A percentile compares a stretch with the other conserved stretches of the same genome.
These are phyloP conservation scores for Callosobruchus maculatus DNA, from an alignment of 2,888 invertebrate genomes.

Conservation along the genomic window DNA sequence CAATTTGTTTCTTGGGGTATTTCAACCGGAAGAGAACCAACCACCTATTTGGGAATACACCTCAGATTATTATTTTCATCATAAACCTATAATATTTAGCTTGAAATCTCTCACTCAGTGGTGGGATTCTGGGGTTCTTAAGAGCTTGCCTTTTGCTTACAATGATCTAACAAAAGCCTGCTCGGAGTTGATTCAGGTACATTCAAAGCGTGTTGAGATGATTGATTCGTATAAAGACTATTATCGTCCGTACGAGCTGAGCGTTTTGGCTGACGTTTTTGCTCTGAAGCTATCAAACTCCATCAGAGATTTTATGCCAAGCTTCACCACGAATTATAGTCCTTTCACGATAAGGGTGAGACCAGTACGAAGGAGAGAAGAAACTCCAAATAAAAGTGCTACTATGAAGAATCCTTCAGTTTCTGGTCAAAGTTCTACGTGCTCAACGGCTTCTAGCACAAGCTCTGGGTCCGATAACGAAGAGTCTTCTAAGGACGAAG, in stretches of 20 bases:
- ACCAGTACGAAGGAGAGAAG: conserved; percentile 71
- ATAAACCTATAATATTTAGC: conserved; percentile 54
- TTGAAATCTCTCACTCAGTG: conserved; percentile 74
- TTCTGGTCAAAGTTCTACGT: conserved; percentile 73
- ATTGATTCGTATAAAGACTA: conserved; percentile 86
- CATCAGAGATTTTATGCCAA: conserved; percentile 76
- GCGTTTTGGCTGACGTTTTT: conserved; percentile 76
- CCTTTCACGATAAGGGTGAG: conserved; percentile 74
- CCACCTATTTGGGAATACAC: conserved; percentile 87
- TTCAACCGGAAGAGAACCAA: conserved; percentile 67
- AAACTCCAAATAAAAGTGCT: conserved; percentile 54
- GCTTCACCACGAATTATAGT: conserved; percentile 80
- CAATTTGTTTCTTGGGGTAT: conserved; percentile 85
- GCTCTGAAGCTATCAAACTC: conserved; percentile 78
- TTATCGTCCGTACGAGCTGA: conserved; percentile 84
- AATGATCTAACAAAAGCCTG: conserved; percentile 70
- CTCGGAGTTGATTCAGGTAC: conserved; percentile 58
- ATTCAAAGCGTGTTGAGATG: conserved; percentile 70
- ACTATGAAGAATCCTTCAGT: conserved; percentile 78
- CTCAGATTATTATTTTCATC: conserved; percentile 91
- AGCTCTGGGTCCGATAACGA: conserved; percentile 62
- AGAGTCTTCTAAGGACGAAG: conserved; percentile 71
- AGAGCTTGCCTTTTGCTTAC: conserved; percentile 70
- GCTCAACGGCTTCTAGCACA: conserved; percentile 66
- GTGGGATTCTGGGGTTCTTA: conserved; percentile 77